phyloP scores from a whole-genome alignment of 2,797 vertebrate genomes.

The Morus bassanus region DNA sequence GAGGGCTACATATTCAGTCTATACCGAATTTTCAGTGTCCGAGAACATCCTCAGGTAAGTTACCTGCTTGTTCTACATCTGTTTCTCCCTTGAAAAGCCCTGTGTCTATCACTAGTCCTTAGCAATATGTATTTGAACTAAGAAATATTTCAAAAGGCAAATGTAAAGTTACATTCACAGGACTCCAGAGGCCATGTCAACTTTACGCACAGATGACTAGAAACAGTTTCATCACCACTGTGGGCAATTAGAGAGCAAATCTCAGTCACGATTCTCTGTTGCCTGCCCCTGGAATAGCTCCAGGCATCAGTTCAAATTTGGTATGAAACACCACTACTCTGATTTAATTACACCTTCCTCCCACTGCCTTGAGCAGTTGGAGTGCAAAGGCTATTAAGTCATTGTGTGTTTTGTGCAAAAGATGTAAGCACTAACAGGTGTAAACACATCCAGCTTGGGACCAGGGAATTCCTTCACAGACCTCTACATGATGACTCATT shows the following conservation, averaged over 20 bases:
- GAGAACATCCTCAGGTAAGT: slow-evolving; percentile 62
- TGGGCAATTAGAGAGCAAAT: slow-evolving; percentile 51
- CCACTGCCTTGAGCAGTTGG: slow-evolving; percentile 41
- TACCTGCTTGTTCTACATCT: background rate
- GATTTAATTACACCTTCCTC: slow-evolving; percentile 56
- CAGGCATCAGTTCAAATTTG: slow-evolving; percentile 41
- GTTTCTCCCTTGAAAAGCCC: background rate
- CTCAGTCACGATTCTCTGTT: slow-evolving; percentile 18
- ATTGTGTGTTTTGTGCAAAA: background rate
- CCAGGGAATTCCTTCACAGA: slow-evolving; percentile 16
- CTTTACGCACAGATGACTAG: slow-evolving; percentile 2
- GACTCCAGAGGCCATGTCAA: slow-evolving; percentile 29
- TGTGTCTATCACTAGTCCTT: background rate
- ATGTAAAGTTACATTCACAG: background rate
- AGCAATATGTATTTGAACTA: background rate
- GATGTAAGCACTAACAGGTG: slow-evolving; percentile 22
- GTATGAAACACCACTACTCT: slow-evolving; percentile 27
- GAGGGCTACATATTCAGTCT: slow-evolving; percentile 68
- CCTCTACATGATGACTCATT: slow-evolving; percentile 13
- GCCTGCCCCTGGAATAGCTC: slow-evolving; percentile 43
- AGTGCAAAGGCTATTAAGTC: slow-evolving; percentile 35
- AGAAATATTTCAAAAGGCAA: background rate
- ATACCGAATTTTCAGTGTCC: slow-evolving; percentile 51
- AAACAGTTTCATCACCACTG: slow-evolving; percentile 43
- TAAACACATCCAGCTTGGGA: background rate